Percentiles rank a stretch among this genome's conserved stretches.
phyloP scores from a whole-genome alignment of 2,888 invertebrate genomes.

The Diarsia rubi region DNA sequence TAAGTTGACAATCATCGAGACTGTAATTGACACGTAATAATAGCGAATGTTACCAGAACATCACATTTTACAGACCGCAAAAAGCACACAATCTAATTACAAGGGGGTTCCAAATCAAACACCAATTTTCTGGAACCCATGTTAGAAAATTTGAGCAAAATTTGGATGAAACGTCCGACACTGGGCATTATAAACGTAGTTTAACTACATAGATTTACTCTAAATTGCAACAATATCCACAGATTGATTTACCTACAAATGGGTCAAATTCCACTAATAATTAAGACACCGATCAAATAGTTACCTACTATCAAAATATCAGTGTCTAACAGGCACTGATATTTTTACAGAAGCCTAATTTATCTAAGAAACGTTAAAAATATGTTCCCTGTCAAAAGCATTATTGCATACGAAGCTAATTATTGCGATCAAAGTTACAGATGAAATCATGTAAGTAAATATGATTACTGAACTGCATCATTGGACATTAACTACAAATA shows the following conservation, averaged over 20 bases:
- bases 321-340: conserved; percentile 19
- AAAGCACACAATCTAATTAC: conserved; percentile 71
- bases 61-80: conserved; percentile 58
- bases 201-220: conserved; percentile 66
- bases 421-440: conserved; percentile 50
- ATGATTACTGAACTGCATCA: conserved; percentile 9
- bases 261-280: conserved; percentile 37
- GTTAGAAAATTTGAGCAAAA: conserved; percentile 69
- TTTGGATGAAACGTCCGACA: conserved; percentile 69
- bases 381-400: conserved; percentile 34
- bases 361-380: conserved; percentile 41
- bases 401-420: conserved; percentile 51
- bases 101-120: conserved; percentile 48
- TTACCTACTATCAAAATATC: conserved; percentile 43
- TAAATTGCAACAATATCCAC: conserved; percentile 62
- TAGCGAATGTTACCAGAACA: conserved; percentile 44
- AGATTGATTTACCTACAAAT: conserved; percentile 44
- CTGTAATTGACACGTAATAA: conserved; percentile 61
- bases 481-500: conserved; percentile 12
- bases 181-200: conserved; percentile 71
- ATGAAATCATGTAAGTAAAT: conserved; percentile 25
- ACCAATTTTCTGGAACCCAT: conserved; percentile 38
- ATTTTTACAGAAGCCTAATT: conserved; percentile 27
- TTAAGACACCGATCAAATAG: conserved; percentile 45
- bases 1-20: conserved; percentile 32